Evolutionary conservation across 23 tunicate genomes (phyloP).

Genomic region (Phallusia fumigata): DNA sequence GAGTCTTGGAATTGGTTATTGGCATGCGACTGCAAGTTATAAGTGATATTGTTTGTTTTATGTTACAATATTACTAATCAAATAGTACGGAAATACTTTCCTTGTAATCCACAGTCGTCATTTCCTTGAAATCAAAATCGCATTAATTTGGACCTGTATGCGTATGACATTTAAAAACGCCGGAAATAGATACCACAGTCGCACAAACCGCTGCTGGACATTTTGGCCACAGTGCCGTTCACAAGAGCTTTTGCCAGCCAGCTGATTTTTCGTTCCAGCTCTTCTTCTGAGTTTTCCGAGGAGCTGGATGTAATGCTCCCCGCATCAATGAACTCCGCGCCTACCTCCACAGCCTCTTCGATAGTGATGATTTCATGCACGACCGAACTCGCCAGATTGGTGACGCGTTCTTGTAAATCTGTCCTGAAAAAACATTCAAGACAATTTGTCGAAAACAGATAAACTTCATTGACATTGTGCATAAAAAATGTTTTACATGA

Average conservation of each 20-base stretch:
- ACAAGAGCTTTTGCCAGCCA: slow-evolving; percentile 37
- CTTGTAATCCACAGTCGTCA: no score
- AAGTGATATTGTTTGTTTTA: no score
- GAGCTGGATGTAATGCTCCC: neutral
- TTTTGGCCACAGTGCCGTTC: slow-evolving; percentile 7
- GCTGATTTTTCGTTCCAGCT: slow-evolving; percentile 43
- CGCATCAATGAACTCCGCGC: neutral
- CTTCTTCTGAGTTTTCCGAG: slow-evolving; percentile 12
- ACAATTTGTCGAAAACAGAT: neutral
- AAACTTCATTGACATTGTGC: neutral
- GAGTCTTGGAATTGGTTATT: no score
- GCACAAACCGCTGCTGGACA: neutral
- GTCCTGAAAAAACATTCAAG: neutral
- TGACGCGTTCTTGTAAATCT: slow-evolving; percentile 37
- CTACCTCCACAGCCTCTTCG: slow-evolving; percentile 13
- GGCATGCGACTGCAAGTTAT: no score
- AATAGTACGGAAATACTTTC: no score
- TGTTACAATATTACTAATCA: no score
- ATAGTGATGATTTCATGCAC: slow-evolving; percentile 49
- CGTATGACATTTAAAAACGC: no score
- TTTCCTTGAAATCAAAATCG: no score
- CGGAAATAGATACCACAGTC: no score
- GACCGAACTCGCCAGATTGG: slow-evolving; percentile 43
- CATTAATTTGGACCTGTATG: no score
- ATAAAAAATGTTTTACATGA: neutral